These are phyloP conservation scores for Drosophila anomelani DNA, from an alignment of 2,888 invertebrate species.

Conservation along the genomic window DNA sequence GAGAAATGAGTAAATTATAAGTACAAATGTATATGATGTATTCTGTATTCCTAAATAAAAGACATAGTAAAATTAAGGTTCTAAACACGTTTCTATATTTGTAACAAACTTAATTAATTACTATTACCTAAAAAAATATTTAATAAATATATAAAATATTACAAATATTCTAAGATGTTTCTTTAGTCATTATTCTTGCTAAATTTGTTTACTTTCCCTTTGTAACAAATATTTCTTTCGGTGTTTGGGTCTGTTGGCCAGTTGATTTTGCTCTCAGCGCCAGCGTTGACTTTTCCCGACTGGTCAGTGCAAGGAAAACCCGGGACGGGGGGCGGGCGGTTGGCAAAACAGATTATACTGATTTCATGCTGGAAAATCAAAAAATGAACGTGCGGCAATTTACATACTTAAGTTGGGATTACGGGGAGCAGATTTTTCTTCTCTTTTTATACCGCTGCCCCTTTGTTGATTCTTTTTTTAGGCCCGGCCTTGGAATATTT, in stretches of 20 bases:
- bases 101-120: neutral
- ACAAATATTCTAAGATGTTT: no score
- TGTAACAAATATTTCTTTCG: neutral
- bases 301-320: slow-evolving; percentile 56
- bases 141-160: neutral
- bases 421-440: slow-evolving; percentile 38
- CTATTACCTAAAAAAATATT: neutral
- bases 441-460: slow-evolving; percentile 5
- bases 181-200: neutral
- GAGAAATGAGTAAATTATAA: neutral
- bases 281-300: slow-evolving; percentile 64
- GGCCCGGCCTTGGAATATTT: slow-evolving; percentile 53
- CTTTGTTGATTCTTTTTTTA: slow-evolving; percentile 27
- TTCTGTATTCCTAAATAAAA: no score
- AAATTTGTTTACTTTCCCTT: neutral
- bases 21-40: no score
- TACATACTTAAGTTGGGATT: slow-evolving; percentile 76
- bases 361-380: slow-evolving; percentile 81
- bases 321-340: slow-evolving; percentile 11
- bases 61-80: neutral
- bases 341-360: slow-evolving; percentile 77
- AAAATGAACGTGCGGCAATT: slow-evolving; percentile 82
- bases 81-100: neutral
- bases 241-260: slow-evolving; percentile 17
- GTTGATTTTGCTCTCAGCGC: slow-evolving; percentile 34